Conservation (phyloP, 2,113 vertebrate genomes). For the Meleagris gallopavo region DNA sequence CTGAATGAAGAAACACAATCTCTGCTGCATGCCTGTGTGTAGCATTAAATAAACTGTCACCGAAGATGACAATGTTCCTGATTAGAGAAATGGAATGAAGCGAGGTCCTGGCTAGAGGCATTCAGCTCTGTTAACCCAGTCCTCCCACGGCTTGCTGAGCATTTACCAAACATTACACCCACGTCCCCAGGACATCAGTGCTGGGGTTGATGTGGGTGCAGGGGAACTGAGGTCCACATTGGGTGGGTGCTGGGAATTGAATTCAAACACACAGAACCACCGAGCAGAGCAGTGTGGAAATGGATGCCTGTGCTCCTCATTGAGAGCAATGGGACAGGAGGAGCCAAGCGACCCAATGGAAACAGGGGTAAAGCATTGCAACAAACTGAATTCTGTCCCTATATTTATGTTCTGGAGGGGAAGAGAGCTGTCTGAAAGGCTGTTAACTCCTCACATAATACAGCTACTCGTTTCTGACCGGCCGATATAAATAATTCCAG, state of each 20-base stretch:
- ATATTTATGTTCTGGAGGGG: not conserved
- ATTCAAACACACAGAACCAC: not conserved
- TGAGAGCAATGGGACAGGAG: not conserved
- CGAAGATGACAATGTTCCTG: slow-evolving; percentile 16
- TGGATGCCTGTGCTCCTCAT: not conserved
- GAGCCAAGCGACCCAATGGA: not conserved
- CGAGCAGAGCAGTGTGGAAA: not conserved
- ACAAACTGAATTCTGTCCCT: not conserved
- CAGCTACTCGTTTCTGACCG: slow-evolving; percentile 1
- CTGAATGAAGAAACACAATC: slow-evolving; percentile 25
- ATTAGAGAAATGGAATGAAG: slow-evolving; percentile 28
- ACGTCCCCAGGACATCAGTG: no score
- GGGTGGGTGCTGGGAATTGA: not conserved
- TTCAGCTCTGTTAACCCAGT: not conserved
- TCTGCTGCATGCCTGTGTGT: not conserved
- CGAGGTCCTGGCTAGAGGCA: not conserved
- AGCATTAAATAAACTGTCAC: slow-evolving; percentile 42
- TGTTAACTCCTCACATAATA: slow-evolving; percentile 9
- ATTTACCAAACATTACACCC: not conserved
- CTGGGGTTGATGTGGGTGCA: not conserved
- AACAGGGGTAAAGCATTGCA: not conserved
- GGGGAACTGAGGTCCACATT: not conserved
- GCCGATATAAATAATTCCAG: slow-evolving; percentile 5
- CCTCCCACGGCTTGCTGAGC: not conserved
- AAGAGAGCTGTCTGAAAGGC: not conserved